These are phyloP conservation scores for Ispidina picta DNA, from an alignment of 2,797 vertebrate species.

Conservation along the genomic window DNA sequence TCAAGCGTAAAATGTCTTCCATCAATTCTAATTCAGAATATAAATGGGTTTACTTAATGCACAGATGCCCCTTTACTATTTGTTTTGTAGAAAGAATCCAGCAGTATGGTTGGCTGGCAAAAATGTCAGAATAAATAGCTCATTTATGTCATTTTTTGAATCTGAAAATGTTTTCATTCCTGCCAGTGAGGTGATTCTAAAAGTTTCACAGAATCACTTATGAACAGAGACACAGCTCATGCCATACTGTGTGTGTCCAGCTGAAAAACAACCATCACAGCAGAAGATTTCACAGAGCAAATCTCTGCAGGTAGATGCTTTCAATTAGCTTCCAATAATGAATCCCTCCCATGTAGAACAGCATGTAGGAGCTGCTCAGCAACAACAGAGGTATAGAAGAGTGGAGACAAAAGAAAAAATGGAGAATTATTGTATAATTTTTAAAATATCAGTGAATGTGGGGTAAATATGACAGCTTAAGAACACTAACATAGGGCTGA, in stretches of 20 bases:
- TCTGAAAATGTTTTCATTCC: background rate
- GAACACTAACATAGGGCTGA: background rate
- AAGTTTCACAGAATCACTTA: background rate
- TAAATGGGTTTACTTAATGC: background rate
- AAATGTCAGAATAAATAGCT: background rate
- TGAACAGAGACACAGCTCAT: background rate
- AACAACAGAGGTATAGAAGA: background rate
- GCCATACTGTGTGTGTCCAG: background rate
- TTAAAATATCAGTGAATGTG: background rate
- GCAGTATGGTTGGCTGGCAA: background rate
- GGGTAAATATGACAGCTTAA: background rate
- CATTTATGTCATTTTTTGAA: slow-evolving; percentile 7
- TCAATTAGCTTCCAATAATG: background rate
- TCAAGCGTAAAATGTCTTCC: slow-evolving; percentile 2
- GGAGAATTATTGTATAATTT: background rate
- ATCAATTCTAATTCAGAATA: background rate
- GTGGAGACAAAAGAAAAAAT: background rate
- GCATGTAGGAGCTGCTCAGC: background rate
- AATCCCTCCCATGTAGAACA: background rate
- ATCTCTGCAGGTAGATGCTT: background rate
- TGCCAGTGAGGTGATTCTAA: background rate
- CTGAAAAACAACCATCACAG: background rate
- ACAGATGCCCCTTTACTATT: background rate
- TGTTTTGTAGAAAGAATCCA: background rate
- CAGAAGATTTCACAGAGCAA: background rate